Conservation (phyloP, 2,797 vertebrate genomes). For the Peromyscus melanophrys region DNA sequence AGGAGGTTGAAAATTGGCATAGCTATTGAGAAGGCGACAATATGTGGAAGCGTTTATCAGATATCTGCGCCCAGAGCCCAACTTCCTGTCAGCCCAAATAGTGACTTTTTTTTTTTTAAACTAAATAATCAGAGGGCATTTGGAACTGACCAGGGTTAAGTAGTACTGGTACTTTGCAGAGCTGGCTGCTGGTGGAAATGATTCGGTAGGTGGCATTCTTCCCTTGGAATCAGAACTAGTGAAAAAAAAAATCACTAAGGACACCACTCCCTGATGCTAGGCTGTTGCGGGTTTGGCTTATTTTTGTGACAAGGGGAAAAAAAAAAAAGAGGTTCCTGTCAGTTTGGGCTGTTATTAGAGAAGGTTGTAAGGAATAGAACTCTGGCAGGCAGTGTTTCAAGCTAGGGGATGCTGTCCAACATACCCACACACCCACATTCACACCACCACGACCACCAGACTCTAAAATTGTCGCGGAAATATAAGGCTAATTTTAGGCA, state of each 20-base stretch:
- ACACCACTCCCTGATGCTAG: not conserved
- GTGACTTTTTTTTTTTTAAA: not conserved
- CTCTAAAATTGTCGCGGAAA: conserved; percentile 34
- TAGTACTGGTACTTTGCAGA: conserved; percentile 24
- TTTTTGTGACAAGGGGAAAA: conserved; percentile 32
- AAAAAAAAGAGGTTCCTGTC: not conserved
- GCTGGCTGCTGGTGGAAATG: conserved; percentile 23
- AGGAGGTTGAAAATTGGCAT: conserved; percentile 60
- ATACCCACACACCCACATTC: not conserved
- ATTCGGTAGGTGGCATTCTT: conserved; percentile 84
- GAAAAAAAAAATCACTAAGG: conserved; percentile 36
- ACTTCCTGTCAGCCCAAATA: conserved; percentile 67
- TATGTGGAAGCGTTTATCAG: conserved; percentile 80
- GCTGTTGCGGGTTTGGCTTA: not conserved
- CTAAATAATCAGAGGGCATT: conserved; percentile 60
- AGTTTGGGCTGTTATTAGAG: conserved; percentile 26
- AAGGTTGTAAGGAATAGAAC: conserved; percentile 54
- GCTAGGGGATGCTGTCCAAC: conserved; percentile 30
- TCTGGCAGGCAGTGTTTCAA: conserved; percentile 10
- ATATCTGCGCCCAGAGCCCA: conserved; percentile 65
- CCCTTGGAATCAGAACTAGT: conserved; percentile 60
- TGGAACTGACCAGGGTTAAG: not conserved
- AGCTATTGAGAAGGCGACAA: conserved; percentile 68
- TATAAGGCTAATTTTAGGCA: conserved; percentile 32
- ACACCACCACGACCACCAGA: not conserved